Conservation (phyloP, 64 coral and sea anemone species). For the Exaiptasia diaphana region DNA sequence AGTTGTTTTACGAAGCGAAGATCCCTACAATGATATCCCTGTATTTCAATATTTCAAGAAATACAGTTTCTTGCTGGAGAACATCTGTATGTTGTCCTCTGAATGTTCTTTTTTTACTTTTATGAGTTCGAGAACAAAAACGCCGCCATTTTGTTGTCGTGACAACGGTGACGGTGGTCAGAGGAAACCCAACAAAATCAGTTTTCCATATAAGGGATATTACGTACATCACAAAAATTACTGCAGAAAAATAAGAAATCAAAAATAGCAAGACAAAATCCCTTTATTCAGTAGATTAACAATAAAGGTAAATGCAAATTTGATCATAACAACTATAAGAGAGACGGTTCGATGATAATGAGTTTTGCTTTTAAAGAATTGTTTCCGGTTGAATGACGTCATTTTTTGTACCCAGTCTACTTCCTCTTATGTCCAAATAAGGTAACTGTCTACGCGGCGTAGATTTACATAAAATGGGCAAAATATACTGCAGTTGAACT, state of each 20-base stretch:
- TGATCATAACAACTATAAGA: no score
- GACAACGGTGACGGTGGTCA: slow-evolving; percentile 89
- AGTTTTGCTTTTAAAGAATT: no score
- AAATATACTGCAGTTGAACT: no score
- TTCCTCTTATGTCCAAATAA: slow-evolving; percentile 43
- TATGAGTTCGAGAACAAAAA: slow-evolving; percentile 88
- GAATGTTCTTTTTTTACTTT: background rate
- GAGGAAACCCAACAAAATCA: slow-evolving; percentile 48
- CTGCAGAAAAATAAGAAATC: no score
- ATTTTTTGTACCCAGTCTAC: background rate
- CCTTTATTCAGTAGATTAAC: no score
- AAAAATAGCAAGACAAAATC: no score
- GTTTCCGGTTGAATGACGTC: slow-evolving; percentile 7
- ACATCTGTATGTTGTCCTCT: no score
- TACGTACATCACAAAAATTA: no score
- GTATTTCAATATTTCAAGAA: no score
- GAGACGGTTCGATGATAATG: no score
- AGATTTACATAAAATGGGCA: background rate
- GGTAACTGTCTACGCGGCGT: slow-evolving; percentile 46
- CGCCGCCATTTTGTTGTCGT: slow-evolving; percentile 87
- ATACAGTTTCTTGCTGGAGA: no score
- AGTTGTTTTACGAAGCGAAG: background rate
- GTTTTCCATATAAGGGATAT: background rate
- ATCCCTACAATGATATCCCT: background rate
- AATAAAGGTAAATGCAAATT: no score